Evolutionary conservation across 2,113 vertebrate genomes (phyloP), one percentile per base, ranked within the genome.

Genomic region (Anarhynchus alexandrinus): DNA sequence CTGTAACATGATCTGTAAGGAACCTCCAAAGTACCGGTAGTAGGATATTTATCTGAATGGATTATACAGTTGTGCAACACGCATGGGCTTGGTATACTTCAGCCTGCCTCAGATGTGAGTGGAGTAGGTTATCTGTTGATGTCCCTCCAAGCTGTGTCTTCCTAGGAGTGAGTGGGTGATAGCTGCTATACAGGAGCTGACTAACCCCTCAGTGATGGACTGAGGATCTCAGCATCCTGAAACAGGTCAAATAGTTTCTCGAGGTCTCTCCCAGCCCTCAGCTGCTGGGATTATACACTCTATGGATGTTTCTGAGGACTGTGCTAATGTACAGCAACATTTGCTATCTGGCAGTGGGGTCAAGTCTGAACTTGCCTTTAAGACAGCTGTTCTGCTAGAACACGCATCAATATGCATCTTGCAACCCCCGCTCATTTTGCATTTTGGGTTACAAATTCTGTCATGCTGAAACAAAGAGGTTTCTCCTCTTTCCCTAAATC

Each of bases 401-500:
- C 17, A 47, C 62, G 25, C 83, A 88, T 91, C 86, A 82, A 70
- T 72, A 88, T 81, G 64, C 54, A 78, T 92, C 49, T 82, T 93
- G 70, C 91, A 94, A 27, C 45, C 73, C 32, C 21, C 2, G 6
- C 25, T 91, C n/a, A 57, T 73, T 89, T 76, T 93, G 86, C 22
- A 38, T 91, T 94, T 94, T 78, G 81, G 71, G 91, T 92, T 90
- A 87, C 47, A 59, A 61, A 62, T 87, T 86, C 76, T 86, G 61
- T 91, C 77, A 65, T 65, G 80, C 77, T 87, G 82, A 85, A 95
- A 97, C 90, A 94, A 95, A 96, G 88, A 94, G 77, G 69, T 94
- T 93, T 95, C 66, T 95, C 47, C 77, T 87, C 71, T 92, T 96
- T 73, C 69, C 80, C 86, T 86, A 93, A 84, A 94, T 91, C 80